Evolutionary conservation across 2,113 vertebrate species (phyloP), one percentile per base, ranked within the genome.

Genomic region (Ursus arctos): DNA sequence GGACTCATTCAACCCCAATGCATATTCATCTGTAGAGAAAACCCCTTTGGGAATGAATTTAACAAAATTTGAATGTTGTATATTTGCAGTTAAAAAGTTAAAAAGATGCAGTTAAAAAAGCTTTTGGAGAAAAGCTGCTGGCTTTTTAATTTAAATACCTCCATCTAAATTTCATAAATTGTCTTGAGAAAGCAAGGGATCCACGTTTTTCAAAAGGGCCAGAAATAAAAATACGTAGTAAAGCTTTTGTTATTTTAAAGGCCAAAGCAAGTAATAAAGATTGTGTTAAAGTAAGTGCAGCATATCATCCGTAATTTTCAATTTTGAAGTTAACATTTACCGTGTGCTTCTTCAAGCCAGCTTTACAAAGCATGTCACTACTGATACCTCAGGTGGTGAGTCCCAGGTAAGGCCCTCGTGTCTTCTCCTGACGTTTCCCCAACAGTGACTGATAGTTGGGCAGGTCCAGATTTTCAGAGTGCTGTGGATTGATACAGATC

Each of bases 331-430:
- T 93, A 79, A 82, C 74, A 74, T 89, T 97, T 94, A 72, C 65
- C 72, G 14, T 74, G 40, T 84, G 49, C 72, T 97, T 81, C 47
- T 92, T 94, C n/a, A 86, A 97, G 82, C 53, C 47, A 86, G 53
- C 59, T 97, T 98, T 97, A 49, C 72, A n/a, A 98, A 94, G 26
- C 49, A 49, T 89, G 22, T 87, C 90, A 79, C 40, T 77, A 33
- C 33, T 94, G 19, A 53, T 91, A 31, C 84, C 74, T 51, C 31
- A 18, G 1, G 2, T 69, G 88, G 89, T 82, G 49, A 91, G 76
- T 96, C 91, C 33, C 83, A 59, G 28, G 13, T 96, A 92, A 96
- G 55, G 77, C 94, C 77, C 10, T 84, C 87, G 86, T 94, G 59
- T 24, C 82, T 97, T 57, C 72, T 93, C 79, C 77, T 85, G 93